A percentile compares a stretch with the other conserved stretches of the same genome.
Conservation (phyloP, 2,113 vertebrate genomes). For the Acinonyx jubatus region DNA sequence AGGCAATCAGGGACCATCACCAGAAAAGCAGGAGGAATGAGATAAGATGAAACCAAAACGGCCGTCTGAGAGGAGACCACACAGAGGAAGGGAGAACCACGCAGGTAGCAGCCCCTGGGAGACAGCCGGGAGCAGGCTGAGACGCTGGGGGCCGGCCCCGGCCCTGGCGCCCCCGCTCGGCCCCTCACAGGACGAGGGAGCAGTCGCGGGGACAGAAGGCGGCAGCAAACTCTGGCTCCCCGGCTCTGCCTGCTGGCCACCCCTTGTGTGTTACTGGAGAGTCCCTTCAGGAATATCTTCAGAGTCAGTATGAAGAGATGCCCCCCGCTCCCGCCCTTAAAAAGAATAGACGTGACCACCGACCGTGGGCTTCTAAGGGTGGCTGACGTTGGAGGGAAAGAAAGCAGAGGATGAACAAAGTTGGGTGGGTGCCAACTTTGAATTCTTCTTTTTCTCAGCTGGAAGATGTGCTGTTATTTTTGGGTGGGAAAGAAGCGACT, state of each 20-base stretch:
- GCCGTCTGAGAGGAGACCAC: constrained; percentile 85
- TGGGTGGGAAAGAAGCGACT: neutral
- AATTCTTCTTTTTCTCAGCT: constrained; percentile 43
- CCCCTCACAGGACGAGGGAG: neutral
- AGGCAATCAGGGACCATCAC: constrained; percentile 99
- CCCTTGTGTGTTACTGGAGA: neutral
- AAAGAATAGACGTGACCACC: accelerated
- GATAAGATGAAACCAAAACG: constrained; percentile 78
- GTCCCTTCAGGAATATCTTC: neutral
- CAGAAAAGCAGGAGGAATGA: constrained; percentile 91
- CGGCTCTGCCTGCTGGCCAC: neutral
- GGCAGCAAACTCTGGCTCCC: neutral
- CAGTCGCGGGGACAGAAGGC: neutral
- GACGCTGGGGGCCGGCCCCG: neutral
- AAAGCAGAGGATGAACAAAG: constrained; percentile 14
- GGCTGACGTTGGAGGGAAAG: neutral
- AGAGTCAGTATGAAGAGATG: neutral
- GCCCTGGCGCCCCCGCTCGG: neutral
- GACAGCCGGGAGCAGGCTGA: neutral
- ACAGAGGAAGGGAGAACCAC: constrained; percentile 79
- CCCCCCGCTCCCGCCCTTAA: neutral
- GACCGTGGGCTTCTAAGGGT: neutral
- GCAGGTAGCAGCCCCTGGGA: constrained; percentile 44
- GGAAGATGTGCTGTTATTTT: neutral
- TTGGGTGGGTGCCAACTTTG: neutral